Evolutionary conservation across 2,113 vertebrate genomes (phyloP), one percentile per base, ranked within the genome.

Genomic region (Eclectus roratus): DNA sequence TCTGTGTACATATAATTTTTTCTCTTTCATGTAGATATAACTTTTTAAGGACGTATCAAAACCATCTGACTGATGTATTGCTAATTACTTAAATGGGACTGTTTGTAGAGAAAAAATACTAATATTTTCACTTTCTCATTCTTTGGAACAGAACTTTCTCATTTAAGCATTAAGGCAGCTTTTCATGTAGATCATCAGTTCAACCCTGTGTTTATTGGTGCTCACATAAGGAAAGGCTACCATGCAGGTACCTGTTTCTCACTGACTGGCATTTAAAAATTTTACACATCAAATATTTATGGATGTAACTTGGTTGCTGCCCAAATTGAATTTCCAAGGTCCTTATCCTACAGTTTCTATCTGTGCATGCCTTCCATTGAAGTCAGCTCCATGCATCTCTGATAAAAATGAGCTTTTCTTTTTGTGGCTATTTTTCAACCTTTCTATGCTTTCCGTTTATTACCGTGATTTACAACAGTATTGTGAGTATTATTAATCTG

Each of bases 231-330:
- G 60, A 64, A n/a, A 50, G 11, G 47, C 50, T 69, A 60, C 43
- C 23, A 20, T 5, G 4, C 61, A 20, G 35, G 85, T 72, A 61
- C 60, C 35, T 11, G 4, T 80, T 80, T 86, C 82, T 88, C 82
- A 53, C 56, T 88, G 88, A 69, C 83, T 79, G 77, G 17, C 69
- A 79, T 92, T 84, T 84, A 44, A 68, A 74, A 80, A 70, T 88
- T 95, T 86, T 68, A 91, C 85, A 86, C 64, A 81, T 88, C 91
- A 85, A 81, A 82, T 96, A 92, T 96, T 96, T 96, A 90, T 72
- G 41, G 35, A 56, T 72, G 65, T 80, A 80, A 78, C 60, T 89
- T 65, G 46, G 9, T 84, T 85, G 46, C 72, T 95, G 80, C 73
- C 79, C 85, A 96, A 88, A 90, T 35, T 94, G 50, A 78, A 90